Conservation (phyloP, 2,888 invertebrate genomes). For the Drosophila falleni region DNA sequence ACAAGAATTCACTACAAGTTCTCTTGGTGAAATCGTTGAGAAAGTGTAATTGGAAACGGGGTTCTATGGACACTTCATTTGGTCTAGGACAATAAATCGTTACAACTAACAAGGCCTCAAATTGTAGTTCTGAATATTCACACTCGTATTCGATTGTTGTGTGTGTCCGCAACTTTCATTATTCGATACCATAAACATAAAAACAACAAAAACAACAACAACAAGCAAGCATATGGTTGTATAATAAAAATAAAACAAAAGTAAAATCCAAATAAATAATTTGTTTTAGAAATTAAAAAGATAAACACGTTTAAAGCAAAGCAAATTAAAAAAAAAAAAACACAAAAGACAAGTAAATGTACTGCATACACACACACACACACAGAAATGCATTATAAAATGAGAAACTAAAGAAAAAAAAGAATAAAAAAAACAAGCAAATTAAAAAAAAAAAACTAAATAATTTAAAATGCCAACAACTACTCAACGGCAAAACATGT, state of each 20-base stretch:
- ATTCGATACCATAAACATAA: constrained; percentile 13
- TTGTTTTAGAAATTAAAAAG: constrained; percentile 18
- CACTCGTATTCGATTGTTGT: constrained; percentile 13
- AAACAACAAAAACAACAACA: constrained; percentile 13
- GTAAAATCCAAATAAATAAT: constrained; percentile 24
- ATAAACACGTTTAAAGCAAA: constrained; percentile 14
- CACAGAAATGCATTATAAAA: constrained; percentile 45
- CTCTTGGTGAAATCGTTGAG: background rate
- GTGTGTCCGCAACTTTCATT: constrained; percentile 15
- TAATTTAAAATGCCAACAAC: constrained; percentile 56
- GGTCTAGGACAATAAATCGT: constrained; percentile 62
- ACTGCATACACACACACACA: constrained; percentile 34
- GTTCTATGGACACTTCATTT: constrained; percentile 39
- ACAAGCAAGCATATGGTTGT: constrained; percentile 61
- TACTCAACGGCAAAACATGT: constrained; percentile 67
- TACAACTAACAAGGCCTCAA: constrained; percentile 41
- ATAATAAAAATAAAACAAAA: constrained; percentile 27
- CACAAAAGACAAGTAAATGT: constrained; percentile 30
- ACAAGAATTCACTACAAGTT: background rate
- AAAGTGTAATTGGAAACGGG: constrained; percentile 3
- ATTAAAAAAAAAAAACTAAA: constrained; percentile 31
- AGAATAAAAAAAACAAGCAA: constrained; percentile 32
- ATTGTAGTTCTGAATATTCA: constrained; percentile 23
- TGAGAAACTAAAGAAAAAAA: constrained; percentile 37
- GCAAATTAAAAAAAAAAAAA: constrained; percentile 6